Base-by-base conservation (phyloP, 2,797 vertebrate genomes). In the Myotis pilosus region DNA sequence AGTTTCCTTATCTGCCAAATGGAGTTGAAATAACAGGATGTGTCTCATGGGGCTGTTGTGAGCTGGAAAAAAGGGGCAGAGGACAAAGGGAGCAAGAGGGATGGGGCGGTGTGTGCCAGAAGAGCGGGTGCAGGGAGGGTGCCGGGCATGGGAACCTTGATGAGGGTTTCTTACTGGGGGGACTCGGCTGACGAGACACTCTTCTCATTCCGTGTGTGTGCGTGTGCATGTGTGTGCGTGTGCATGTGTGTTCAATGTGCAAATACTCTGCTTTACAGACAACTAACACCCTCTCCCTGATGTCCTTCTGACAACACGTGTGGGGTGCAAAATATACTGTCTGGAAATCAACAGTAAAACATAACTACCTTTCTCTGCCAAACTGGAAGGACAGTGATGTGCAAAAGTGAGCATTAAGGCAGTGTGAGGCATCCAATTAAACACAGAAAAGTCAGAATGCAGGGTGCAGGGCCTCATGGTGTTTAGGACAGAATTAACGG, bases 131-230 rank as follows among this genome's bases (percentile, higher is more conserved):
- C 8, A 33, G 80, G 53, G 23, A 49, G 36, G 64, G 53, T 33
- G 6, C n/a, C 3, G 0, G 0, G 57, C 60, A 1, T 0, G 0
- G 36, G 60, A 60, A 6, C 1, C 12, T 17, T 19, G 60, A 79
- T 3, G 47, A 69, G 25, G 20, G 64, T 25, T 86, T 47, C 75
- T 30, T 49, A 20, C 6, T 51, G 69, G 60, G 49, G 36, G 53
- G 57, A 62, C 25, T 17, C 30, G 30, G 84, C 62, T 36, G 4
- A 44, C 55, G 15, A 28, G 60, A 55, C 53, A 20, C 44, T 8
- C 33, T 47, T 62, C 76, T 23, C 44, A 22, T 28, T 44, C 60
- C 11, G 25, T 30, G 11, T 0, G 60, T 15, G 28, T 3, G 5
- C 12, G 17, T n/a, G 44, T 10, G 44, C 44, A 9, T 44, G 20